phyloP scores from a whole-genome alignment of 2,888 invertebrate species.

The Crepidodera aurea region DNA sequence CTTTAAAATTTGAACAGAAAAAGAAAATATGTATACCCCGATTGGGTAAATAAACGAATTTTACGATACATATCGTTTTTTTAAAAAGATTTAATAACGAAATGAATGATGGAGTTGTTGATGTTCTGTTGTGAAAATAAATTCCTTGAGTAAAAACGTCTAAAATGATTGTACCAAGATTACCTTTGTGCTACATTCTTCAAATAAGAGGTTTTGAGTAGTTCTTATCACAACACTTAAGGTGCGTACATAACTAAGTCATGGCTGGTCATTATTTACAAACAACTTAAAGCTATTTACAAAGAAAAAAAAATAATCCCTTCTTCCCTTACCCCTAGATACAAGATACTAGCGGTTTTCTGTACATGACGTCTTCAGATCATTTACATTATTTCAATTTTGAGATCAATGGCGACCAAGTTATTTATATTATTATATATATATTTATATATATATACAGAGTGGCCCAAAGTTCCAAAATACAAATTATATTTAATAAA shows the following conservation, averaged over 20 bases:
- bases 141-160: background rate
- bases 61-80: no score
- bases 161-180: constrained; percentile 28
- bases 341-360: constrained; percentile 45
- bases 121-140: no score
- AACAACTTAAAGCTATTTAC: constrained; percentile 56
- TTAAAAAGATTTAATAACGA: no score
- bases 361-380: constrained; percentile 49
- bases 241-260: constrained; percentile 53
- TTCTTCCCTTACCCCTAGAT: constrained; percentile 46
- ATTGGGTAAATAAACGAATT: no score
- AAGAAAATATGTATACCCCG: no score
- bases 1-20: no score
- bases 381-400: constrained; percentile 54
- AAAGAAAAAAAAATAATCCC: constrained; percentile 46
- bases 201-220: constrained; percentile 40
- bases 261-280: constrained; percentile 57
- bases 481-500: background rate
- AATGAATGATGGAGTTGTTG: no score
- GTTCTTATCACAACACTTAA: constrained; percentile 53
- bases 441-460: no score
- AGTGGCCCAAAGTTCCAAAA: constrained; percentile 7
- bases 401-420: constrained; percentile 58
- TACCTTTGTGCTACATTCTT: constrained; percentile 48
- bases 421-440: constrained; percentile 27